These are phyloP conservation scores for Sarcophaga carnaria DNA, from an alignment of 2,888 invertebrate species.

Conservation along the genomic window DNA sequence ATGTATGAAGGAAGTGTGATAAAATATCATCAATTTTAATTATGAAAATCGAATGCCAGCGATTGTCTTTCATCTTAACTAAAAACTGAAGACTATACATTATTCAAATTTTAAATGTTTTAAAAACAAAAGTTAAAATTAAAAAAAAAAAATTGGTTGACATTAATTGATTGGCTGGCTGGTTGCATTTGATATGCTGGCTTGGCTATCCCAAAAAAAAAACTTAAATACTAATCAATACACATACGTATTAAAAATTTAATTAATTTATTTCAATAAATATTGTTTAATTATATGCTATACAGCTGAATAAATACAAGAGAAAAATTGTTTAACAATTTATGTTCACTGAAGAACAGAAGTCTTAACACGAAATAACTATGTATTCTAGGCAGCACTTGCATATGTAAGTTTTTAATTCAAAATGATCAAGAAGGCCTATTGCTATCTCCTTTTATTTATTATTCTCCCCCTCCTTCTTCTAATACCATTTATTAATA, in stretches of 20 bases:
- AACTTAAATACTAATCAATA: neutral
- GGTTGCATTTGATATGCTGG: neutral
- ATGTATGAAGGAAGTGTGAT: too few relatives aligned
- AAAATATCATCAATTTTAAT: too few relatives aligned
- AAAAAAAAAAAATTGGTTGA: slow-evolving; percentile 4
- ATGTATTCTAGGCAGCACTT: slow-evolving; percentile 56
- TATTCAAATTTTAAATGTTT: neutral
- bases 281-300: neutral
- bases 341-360: neutral
- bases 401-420: slow-evolving; percentile 51
- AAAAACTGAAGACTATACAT: too few relatives aligned
- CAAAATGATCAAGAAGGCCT: slow-evolving; percentile 49
- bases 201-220: neutral
- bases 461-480: neutral
- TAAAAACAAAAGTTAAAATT: neutral
- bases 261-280: neutral
- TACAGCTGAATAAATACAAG: neutral
- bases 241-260: neutral
- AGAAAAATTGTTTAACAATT: neutral
- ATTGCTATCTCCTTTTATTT: slow-evolving; percentile 26
- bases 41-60: too few relatives aligned
- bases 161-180: slow-evolving; percentile 34
- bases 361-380: slow-evolving; percentile 18
- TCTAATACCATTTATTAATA: slow-evolving; percentile 22
- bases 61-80: too few relatives aligned